Conservation (phyloP, 2,797 vertebrate genomes). For the Sus cebifrons region DNA sequence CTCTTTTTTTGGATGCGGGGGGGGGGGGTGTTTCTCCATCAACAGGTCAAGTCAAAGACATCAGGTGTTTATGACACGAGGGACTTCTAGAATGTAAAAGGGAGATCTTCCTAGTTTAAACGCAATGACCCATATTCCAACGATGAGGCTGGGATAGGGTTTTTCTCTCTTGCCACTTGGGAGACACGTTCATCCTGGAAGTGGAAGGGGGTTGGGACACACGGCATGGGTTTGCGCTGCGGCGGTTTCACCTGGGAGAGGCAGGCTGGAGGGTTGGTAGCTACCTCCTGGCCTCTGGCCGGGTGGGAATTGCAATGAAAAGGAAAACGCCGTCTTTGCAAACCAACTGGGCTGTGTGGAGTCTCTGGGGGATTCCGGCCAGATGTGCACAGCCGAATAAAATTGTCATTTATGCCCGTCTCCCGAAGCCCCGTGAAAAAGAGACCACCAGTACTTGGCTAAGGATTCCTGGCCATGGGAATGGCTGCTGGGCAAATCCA, state of each 20-base stretch:
- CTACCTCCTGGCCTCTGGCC: neutral
- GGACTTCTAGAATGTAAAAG: neutral
- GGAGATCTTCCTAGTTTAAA: neutral
- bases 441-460: rapidly evolving
- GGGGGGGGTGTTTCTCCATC: neutral
- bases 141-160: rapidly evolving
- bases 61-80: neutral
- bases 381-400: neutral
- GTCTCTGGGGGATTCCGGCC: neutral
- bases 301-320: no score
- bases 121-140: rapidly evolving
- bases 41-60: neutral
- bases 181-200: neutral
- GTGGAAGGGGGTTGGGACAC: neutral
- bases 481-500: neutral
- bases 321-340: neutral
- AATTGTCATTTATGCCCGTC: neutral
- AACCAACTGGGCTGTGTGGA: neutral
- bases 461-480: neutral
- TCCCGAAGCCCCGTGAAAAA: neutral
- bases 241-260: no score
- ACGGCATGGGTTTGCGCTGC: neutral
- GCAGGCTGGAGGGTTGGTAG: no score
- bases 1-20: neutral
- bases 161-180: neutral